A percentile compares a stretch with the other conserved stretches of the same genome.
These are phyloP conservation scores for Tetraneura akinire DNA, from an alignment of 1,140 invertebrate genomes.

Conservation along the genomic window DNA sequence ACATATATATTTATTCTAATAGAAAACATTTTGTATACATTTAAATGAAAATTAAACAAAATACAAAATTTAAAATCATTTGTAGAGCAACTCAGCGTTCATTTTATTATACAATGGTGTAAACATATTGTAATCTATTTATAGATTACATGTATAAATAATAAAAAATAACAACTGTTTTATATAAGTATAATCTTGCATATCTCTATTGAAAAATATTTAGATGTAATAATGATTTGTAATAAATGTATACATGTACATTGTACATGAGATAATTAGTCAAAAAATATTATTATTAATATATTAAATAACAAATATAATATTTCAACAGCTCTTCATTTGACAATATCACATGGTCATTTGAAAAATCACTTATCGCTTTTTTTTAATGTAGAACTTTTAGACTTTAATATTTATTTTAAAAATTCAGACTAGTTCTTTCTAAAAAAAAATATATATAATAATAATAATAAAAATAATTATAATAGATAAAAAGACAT, in stretches of 20 bases:
- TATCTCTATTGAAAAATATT: slow-evolving; percentile 46
- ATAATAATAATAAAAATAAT: slow-evolving; percentile 23
- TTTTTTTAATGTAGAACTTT: slow-evolving; percentile 44
- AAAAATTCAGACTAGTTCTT: slow-evolving; percentile 44
- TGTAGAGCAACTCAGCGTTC: slow-evolving; percentile 28
- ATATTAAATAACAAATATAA: slow-evolving; percentile 51
- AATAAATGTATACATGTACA: slow-evolving; percentile 43
- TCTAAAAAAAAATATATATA: slow-evolving; percentile 30
- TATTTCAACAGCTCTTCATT: slow-evolving; percentile 52
- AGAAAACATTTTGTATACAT: slow-evolving; percentile 13
- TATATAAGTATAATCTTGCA: slow-evolving; percentile 12
- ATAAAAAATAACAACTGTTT: slow-evolving; percentile 26
- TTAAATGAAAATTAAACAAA: neutral
- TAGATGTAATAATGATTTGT: slow-evolving; percentile 26
- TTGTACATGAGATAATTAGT: slow-evolving; percentile 43
- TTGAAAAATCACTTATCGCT: slow-evolving; percentile 50
- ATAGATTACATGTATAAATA: neutral
- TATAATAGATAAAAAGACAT: slow-evolving; percentile 31
- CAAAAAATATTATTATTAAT: slow-evolving; percentile 52
- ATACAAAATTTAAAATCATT: neutral
- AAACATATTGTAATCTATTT: slow-evolving; percentile 33
- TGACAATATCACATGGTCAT: slow-evolving; percentile 51
- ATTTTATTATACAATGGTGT: slow-evolving; percentile 30
- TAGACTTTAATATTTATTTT: slow-evolving; percentile 39
- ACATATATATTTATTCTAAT: neutral